Percentiles rank a stretch among this genome's conserved stretches.
Conservation (phyloP, 2,113 vertebrate genomes). For the Ellobius talpinus region DNA sequence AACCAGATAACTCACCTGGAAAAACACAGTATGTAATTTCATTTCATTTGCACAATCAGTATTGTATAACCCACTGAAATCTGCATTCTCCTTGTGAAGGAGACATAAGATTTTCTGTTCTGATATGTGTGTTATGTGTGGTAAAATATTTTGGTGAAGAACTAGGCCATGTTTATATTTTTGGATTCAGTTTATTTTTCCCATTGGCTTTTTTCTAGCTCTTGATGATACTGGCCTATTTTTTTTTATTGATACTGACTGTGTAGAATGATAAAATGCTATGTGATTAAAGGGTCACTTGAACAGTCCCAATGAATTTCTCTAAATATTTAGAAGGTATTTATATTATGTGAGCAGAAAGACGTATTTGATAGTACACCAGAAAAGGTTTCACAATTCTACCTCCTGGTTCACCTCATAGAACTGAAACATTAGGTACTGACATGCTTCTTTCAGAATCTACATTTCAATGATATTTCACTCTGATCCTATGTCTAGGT, state of each 20-base stretch:
- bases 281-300: constrained; percentile 7
- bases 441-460: background rate
- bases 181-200: constrained; percentile 53
- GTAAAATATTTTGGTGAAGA: constrained; percentile 50
- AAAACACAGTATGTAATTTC: constrained; percentile 37
- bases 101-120: constrained; percentile 29
- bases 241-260: constrained; percentile 18
- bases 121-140: constrained; percentile 33
- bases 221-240: constrained; percentile 52
- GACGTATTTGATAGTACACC: background rate
- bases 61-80: background rate
- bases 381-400: background rate
- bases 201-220: constrained; percentile 18
- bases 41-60: constrained; percentile 36
- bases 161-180: constrained; percentile 70
- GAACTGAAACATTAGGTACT: background rate
- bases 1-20: constrained; percentile 65
- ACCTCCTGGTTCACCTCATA: background rate
- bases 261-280: background rate
- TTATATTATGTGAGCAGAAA: background rate
- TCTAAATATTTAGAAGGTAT: constrained; percentile 2
- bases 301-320: background rate
- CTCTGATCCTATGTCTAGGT: background rate
- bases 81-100: constrained; percentile 35
- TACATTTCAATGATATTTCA: background rate